Percentiles rank a stretch among this genome's conserved stretches.
Conservation (phyloP, 37 sponge, comb jelly and placozoan species). For the Crambe crambe region DNA sequence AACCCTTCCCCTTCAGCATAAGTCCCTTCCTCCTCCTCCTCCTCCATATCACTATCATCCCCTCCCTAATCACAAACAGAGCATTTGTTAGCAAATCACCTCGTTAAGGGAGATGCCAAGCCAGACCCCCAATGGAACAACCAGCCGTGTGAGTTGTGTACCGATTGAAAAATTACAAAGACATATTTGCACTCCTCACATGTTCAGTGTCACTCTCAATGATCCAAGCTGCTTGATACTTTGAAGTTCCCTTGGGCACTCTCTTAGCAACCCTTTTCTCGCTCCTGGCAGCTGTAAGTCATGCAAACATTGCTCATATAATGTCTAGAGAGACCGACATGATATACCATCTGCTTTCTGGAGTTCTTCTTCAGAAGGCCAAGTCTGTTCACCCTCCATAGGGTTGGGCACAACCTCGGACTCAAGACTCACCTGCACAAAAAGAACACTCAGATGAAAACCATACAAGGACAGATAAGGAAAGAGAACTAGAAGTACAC, state of each 20-base stretch:
- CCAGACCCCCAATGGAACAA: not conserved
- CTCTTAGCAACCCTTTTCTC: conserved; percentile 4
- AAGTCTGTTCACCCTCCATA: conserved; percentile 98
- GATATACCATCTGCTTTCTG: conserved; percentile 51
- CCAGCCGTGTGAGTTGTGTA: not conserved
- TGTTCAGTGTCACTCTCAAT: conserved; percentile 33
- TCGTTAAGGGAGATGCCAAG: too few relatives aligned
- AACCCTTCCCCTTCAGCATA: not conserved
- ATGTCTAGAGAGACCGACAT: not conserved
- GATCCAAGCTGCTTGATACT: conserved; percentile 97
- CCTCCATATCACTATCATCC: conserved; percentile 6
- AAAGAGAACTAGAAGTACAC: not conserved
- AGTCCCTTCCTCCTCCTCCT: conserved; percentile 38
- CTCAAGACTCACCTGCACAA: conserved; percentile 62
- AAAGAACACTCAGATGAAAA: too few relatives aligned
- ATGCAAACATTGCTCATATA: not conserved
- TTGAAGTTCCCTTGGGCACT: conserved; percentile 85
- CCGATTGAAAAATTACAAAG: not conserved
- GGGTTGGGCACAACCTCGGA: conserved; percentile 85
- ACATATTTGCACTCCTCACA: too few relatives aligned
- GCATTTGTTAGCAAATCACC: too few relatives aligned
- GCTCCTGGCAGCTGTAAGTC: not conserved
- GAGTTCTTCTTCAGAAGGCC: conserved; percentile 96
- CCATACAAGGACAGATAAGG: not conserved
- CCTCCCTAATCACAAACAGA: not conserved